Percentiles rank a stretch among this genome's conserved stretches.
phyloP scores from a whole-genome alignment of 2,888 invertebrate species.

The Limnephilus marmoratus region DNA sequence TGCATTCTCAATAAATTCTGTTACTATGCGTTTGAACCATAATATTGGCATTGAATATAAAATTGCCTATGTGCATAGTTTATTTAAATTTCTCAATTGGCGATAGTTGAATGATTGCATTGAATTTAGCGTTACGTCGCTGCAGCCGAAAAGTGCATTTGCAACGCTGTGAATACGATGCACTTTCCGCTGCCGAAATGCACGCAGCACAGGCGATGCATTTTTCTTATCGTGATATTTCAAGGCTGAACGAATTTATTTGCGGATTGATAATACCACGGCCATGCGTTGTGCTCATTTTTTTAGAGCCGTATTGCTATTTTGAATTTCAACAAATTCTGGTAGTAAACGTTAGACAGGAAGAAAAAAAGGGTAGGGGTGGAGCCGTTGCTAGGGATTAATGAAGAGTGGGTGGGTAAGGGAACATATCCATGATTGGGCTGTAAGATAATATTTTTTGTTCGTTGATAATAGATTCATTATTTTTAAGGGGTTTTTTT shows the following conservation, averaged over 20 bases:
- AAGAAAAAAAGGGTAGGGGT: no score
- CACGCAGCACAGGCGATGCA: not conserved
- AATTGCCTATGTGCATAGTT: constrained; percentile 21
- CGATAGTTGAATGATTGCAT: constrained; percentile 3
- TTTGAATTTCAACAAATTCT: no score
- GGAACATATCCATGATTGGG: no score
- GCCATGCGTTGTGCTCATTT: not conserved
- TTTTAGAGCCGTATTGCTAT: not conserved
- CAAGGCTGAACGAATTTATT: constrained; percentile 38
- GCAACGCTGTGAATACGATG: not conserved
- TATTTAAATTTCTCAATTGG: constrained; percentile 23
- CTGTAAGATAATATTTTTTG: no score
- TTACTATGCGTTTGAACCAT: not conserved
- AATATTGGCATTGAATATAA: constrained; percentile 35
- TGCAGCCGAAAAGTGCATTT: constrained; percentile 30
- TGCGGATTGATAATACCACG: not conserved
- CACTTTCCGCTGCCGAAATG: constrained; percentile 13
- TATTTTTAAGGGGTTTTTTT: no score
- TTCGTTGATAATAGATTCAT: no score
- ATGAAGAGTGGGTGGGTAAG: no score
- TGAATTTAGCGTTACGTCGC: constrained; percentile 3
- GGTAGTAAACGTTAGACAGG: no score
- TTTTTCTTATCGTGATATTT: constrained; percentile 29
- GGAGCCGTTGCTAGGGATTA: no score
- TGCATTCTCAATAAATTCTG: not conserved